Percentiles rank a stretch among this genome's conserved stretches.
Conservation (phyloP, 2,888 invertebrate genomes). For the Lobophora halterata region DNA sequence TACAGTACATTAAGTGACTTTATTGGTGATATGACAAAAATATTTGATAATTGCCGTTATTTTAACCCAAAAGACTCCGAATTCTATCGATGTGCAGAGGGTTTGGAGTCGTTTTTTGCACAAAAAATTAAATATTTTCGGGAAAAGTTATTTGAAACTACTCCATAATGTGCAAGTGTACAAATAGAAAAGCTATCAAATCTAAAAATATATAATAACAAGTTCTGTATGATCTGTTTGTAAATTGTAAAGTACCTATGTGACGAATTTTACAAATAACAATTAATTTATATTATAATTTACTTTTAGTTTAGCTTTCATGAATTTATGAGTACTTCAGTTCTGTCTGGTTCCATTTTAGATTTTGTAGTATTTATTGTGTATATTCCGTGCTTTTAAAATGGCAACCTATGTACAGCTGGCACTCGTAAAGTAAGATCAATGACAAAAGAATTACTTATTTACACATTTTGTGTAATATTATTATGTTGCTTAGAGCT, state of each 20-base stretch:
- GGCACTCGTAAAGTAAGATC: slow-evolving; percentile 50
- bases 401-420: slow-evolving; percentile 54
- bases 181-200: slow-evolving; percentile 15
- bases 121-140: slow-evolving; percentile 94
- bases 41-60: slow-evolving; percentile 99
- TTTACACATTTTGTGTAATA: slow-evolving; percentile 68
- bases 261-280: slow-evolving; percentile 68
- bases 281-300: slow-evolving; percentile 58
- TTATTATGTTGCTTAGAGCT: slow-evolving; percentile 70
- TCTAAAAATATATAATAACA: slow-evolving; percentile 32
- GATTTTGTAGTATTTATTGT: slow-evolving; percentile 67
- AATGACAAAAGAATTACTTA: slow-evolving; percentile 51
- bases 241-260: slow-evolving; percentile 64
- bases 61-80: slow-evolving; percentile 98
- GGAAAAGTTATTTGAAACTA: slow-evolving; percentile 88
- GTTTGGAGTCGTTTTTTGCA: slow-evolving; percentile 96
- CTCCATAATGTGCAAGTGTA: slow-evolving; percentile 72
- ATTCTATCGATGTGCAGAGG: slow-evolving; percentile 97
- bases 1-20: slow-evolving; percentile 96
- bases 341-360: slow-evolving; percentile 55
- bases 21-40: slow-evolving; percentile 98
- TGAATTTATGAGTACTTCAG: no score
- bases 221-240: slow-evolving; percentile 60
- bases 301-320: slow-evolving; percentile 47
- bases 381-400: slow-evolving; percentile 69